Conservation (phyloP, 2,797 vertebrate species). For the Aythya fuligula region DNA sequence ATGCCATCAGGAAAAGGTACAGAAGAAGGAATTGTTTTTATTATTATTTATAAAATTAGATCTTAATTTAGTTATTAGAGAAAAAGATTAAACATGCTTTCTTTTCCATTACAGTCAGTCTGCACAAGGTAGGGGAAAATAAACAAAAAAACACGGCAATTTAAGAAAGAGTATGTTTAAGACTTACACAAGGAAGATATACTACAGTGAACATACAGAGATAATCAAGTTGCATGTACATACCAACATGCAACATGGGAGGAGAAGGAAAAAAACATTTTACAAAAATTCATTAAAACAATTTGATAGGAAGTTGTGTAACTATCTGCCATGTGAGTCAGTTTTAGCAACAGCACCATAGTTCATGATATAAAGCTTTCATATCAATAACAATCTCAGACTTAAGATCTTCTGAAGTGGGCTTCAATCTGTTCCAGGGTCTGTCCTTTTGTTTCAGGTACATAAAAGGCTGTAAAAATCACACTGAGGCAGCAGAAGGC, state of each 20-base stretch:
- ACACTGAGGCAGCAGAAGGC: constrained; percentile 81
- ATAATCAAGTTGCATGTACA: background rate
- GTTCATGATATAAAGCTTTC: background rate
- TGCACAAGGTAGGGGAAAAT: background rate
- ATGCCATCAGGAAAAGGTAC: background rate
- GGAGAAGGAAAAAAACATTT: background rate
- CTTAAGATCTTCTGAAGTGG: constrained; percentile 73
- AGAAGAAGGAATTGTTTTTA: background rate
- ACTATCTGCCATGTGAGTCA: background rate
- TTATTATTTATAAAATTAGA: background rate
- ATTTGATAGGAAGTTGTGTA: background rate
- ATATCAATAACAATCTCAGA: background rate
- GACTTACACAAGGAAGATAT: background rate
- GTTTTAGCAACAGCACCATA: background rate
- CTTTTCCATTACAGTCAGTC: background rate
- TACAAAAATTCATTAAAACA: background rate
- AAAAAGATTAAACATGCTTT: background rate
- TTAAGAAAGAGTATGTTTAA: background rate
- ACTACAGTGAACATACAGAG: background rate
- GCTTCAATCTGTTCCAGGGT: constrained; percentile 91
- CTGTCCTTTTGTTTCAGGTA: constrained; percentile 93
- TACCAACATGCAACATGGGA: background rate
- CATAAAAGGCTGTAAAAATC: constrained; percentile 84
- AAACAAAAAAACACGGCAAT: background rate
- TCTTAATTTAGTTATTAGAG: background rate